phyloP scores from a whole-genome alignment of 2,113 vertebrate genomes.

The Mustelus asterias region DNA sequence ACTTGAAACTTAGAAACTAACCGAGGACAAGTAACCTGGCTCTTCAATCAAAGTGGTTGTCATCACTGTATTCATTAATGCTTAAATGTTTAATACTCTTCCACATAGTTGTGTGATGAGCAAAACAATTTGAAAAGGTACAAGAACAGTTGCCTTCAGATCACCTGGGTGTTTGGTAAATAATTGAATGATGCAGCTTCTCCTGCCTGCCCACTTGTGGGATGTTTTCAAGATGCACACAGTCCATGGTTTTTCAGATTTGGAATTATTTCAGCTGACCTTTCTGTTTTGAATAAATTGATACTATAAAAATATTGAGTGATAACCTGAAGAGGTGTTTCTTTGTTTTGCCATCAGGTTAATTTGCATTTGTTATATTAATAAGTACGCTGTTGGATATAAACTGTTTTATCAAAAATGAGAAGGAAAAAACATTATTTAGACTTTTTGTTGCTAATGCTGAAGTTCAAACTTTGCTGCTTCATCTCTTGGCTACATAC shows the following conservation, averaged over 20 bases:
- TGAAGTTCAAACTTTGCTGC: not conserved
- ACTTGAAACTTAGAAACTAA: not conserved
- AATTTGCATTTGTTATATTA: not conserved
- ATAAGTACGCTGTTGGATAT: not conserved
- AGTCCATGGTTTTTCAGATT: not conserved
- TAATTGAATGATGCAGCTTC: not conserved
- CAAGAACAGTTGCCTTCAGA: no score
- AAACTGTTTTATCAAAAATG: not conserved
- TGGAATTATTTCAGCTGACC: not conserved
- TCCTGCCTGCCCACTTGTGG: not conserved
- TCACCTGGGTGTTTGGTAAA: not conserved
- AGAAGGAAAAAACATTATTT: not conserved
- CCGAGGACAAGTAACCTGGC: no score
- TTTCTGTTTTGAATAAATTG: not conserved
- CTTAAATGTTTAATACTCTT: not conserved
- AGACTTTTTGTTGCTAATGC: not conserved
- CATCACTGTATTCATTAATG: not conserved
- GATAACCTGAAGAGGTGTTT: not conserved
- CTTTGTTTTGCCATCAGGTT: not conserved
- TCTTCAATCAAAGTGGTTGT: not conserved
- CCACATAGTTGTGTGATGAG: conserved; percentile 2
- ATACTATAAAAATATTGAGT: not conserved
- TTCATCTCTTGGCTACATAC: not conserved
- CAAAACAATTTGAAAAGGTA: not conserved
- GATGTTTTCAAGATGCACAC: not conserved